phyloP scores from a whole-genome alignment of 2,797 vertebrate genomes.

The Takifugu ocellatus region DNA sequence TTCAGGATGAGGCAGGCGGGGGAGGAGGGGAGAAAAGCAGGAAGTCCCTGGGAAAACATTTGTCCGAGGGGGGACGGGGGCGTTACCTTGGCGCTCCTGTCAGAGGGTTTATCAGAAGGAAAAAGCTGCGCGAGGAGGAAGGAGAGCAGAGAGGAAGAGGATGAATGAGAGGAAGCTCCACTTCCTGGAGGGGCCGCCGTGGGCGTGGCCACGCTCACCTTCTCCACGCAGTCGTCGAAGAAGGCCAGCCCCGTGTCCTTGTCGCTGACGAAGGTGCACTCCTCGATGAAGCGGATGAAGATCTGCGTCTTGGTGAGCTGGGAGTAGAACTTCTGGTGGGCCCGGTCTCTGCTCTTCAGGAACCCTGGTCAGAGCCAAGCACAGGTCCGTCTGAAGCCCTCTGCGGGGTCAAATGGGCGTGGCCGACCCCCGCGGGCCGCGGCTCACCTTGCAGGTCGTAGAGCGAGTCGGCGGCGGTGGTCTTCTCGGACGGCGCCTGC shows the following conservation, averaged over 20 bases:
- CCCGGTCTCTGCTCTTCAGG: slow-evolving; percentile 93
- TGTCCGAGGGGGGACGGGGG: slow-evolving; percentile 4
- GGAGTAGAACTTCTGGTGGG: slow-evolving; percentile 95
- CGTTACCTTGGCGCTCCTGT: slow-evolving; percentile 93
- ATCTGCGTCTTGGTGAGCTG: slow-evolving; percentile 96
- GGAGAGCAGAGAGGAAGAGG: neutral
- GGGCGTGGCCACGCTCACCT: slow-evolving; percentile 73
- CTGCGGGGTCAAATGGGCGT: neutral
- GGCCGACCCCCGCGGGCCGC: fast-evolving
- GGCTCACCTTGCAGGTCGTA: slow-evolving; percentile 91
- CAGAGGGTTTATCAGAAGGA: slow-evolving; percentile 85
- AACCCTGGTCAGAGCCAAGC: slow-evolving; percentile 76
- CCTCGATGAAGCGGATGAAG: slow-evolving; percentile 98
- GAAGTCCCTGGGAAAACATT: slow-evolving; percentile 8
- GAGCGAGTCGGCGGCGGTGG: slow-evolving; percentile 91
- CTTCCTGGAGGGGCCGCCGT: neutral
- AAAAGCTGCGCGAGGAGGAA: slow-evolving; percentile 18
- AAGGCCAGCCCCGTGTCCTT: slow-evolving; percentile 97
- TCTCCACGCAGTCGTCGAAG: slow-evolving; percentile 98
- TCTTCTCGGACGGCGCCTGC: slow-evolving; percentile 92
- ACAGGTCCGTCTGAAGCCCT: too few species aligned
- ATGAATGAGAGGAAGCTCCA: too few species aligned
- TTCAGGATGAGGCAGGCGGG: slow-evolving; percentile 19
- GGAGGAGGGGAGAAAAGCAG: slow-evolving; percentile 35
- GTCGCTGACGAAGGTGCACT: slow-evolving; percentile 99